phyloP scores from a whole-genome alignment of 2,113 vertebrate species.

The Eulacestoma nigropectus region DNA sequence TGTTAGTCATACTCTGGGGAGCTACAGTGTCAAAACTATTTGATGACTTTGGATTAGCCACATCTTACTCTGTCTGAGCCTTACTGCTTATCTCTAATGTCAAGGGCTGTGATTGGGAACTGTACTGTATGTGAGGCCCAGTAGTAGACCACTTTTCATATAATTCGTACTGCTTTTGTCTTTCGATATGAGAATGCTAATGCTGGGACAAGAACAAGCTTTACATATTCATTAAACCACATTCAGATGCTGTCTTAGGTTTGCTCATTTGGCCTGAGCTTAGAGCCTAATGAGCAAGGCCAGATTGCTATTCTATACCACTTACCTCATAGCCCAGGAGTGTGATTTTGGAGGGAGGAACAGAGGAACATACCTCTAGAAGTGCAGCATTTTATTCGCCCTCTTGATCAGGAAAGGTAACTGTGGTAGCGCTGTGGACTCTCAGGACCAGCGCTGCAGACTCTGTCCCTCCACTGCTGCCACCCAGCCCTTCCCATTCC shows the following conservation, averaged over 20 bases:
- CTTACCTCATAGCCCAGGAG: background rate
- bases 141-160: background rate
- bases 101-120: background rate
- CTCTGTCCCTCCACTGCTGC: background rate
- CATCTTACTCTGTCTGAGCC: background rate
- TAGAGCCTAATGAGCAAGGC: rapidly evolving
- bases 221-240: background rate
- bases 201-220: background rate
- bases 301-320: background rate
- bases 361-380: background rate
- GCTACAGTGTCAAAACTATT: background rate
- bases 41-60: background rate
- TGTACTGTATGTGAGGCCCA: background rate
- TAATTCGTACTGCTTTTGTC: background rate
- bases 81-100: background rate
- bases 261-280: rapidly evolving
- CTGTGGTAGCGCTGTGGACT: background rate
- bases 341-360: background rate
- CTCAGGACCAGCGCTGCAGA: background rate
- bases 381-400: rapidly evolving
- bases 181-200: background rate
- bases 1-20: background rate
- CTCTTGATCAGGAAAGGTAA: background rate
- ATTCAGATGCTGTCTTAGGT: background rate
- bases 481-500: background rate